Evolutionary conservation across 1,140 invertebrate species (phyloP), one percentile per base, ranked within the genome.

Genomic region (Penaeus vannamei): DNA sequence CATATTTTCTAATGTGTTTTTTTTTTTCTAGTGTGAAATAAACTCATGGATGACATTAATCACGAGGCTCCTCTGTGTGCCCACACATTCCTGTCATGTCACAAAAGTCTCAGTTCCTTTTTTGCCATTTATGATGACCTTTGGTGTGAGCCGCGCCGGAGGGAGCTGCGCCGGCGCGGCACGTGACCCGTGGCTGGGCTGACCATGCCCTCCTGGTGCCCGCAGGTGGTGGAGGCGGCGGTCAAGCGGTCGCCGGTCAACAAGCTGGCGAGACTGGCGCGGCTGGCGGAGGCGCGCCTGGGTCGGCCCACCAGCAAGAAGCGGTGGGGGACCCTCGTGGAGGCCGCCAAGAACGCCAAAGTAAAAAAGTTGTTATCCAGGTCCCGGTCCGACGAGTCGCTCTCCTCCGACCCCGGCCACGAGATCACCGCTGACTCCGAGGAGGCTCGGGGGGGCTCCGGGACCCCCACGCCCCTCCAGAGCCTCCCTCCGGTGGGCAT

Each of bases 191-290:
- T 92, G 5, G 97, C 96, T 42, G 96, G 92, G 91, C 97, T 96
- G 19, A 97, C 95, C 91, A 97, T 17, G 53, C 53, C 53, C 53
- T 96, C 93, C 97, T 97, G 93, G 97, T 98, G 90, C 97, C 97
- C 92, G 98, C 97, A 90, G 97, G 98, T 94, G 98, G 98, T 94
- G 97, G 97, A 87, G 97, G 97, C 92, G 96, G 94, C 94, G 94
- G 42, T 93, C 93, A 84, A 94, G 93, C 90, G 94, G 93, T 85
- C 94, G 36, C 84, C 92, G 62, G 86, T 91, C 82, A 91, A 90
- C 91, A 91, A 91, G 69, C 84, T 91, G 32, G 91, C 91, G 23
- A 83, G 91, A 66, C 61, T 91, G 72, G 80, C 93, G 86, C 92
- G 92, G 94, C 94, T 94, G 90, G 97, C 95, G 22, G 97, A 96